Conservation (phyloP, 2,113 vertebrate species). For the Butorides virescens region DNA sequence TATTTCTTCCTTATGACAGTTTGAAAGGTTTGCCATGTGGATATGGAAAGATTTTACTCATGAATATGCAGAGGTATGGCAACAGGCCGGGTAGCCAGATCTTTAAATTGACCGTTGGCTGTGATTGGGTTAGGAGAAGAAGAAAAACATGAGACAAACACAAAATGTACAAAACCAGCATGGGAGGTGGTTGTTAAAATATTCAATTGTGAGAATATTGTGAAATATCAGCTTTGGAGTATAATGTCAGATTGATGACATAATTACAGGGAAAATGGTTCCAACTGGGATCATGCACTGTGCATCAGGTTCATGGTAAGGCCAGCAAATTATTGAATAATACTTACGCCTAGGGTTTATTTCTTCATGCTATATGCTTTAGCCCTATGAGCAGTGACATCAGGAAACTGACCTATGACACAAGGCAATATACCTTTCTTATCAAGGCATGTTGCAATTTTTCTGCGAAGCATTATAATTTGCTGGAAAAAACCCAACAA, state of each 20-base stretch:
- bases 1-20: conserved; percentile 73
- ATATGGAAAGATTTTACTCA: conserved; percentile 60
- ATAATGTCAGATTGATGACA: not conserved
- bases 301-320: not conserved
- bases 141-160: not conserved
- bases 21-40: conserved; percentile 67
- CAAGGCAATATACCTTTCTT: not conserved
- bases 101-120: conserved; percentile 45
- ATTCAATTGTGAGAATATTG: not conserved
- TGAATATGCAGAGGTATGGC: conserved; percentile 62
- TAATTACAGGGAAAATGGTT: not conserved
- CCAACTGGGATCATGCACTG: not conserved
- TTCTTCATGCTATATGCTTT: not conserved
- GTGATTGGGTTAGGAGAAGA: not conserved
- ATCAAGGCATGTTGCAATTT: not conserved
- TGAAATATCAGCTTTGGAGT: not conserved
- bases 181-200: not conserved
- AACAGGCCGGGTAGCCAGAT: conserved; percentile 24
- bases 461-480: not conserved
- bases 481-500: not conserved
- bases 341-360: not conserved
- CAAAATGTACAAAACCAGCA: not conserved
- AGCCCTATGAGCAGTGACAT: not conserved
- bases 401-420: not conserved
- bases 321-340: not conserved